Evolutionary conservation across 1,140 invertebrate species (phyloP), one percentile per base, ranked within the genome.

Genomic region (Tetramorium simillimum): DNA sequence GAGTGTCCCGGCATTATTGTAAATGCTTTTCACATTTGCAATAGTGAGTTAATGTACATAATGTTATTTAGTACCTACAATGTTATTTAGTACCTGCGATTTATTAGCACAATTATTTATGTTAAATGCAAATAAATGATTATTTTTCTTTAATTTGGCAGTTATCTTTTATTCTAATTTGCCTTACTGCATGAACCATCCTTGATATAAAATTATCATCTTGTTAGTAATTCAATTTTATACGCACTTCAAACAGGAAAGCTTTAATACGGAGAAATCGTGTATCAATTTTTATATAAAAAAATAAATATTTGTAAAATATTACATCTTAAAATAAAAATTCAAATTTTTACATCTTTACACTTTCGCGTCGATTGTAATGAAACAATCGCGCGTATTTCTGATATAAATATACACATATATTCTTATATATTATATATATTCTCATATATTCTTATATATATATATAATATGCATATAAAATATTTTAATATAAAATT

Each of bases 41-140:
- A 91, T 77, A 53, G 77, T 88, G 81, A 85, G 85, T 51, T 37
- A 56, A 86, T 90, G 89, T 90, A 90, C 75, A 89, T 87, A 90
- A 72, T 81, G 77, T 90, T 88, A 90, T 82, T 89, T 91, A 85
- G 86, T 85, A 70, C 67, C 56, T 91, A 91, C 14, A 81, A 87
- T 85, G 78, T 90, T 62, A 85, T 85, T 86, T 75, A 85, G 81
- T 91, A 92, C 65, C 87, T 92, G 91, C 86, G 80, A 89, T 90
- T 86, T 92, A 90, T 92, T 91, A 89, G 91, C 91, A 91, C 90
- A 90, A 91, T 92, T 88, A 92, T 93, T 93, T 90, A 86, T 92
- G 90, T 91, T 93, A 92, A 86, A 89, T 89, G 88, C 90, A 89
- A 93, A 93, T 93, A 94, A 94, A 94, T 84, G 77, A 92, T 92